Evolutionary conservation across 2,797 vertebrate species (phyloP), one percentile per base, ranked within the genome.

Genomic region (Catharus ustulatus): DNA sequence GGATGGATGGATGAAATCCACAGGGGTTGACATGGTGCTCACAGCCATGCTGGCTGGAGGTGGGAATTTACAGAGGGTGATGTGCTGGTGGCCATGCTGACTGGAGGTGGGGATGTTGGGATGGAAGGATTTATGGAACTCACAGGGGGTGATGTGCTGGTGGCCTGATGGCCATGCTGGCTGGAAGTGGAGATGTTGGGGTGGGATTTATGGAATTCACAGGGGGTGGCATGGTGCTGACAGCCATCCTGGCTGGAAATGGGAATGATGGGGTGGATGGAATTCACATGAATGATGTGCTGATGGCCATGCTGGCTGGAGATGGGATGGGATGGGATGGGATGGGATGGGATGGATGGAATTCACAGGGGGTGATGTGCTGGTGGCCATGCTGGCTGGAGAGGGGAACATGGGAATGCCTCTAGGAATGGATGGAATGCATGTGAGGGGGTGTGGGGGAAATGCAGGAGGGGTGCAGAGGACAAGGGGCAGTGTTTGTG

Each of bases 241-340:
- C 9, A 6, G 26, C 11, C 8, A 9, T 38, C 34, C 34, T 68
- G 24, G 6, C 8, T 2, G 98, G 99, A 98, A 98, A 98, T 99
- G 72, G 36, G 58, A 29, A n/a, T n/a, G n/a, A n/a, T n/a, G n/a
- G n/a, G n/a, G n/a, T n/a, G n/a, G n/a, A n/a, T 2, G 2, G 46
- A 17, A 43, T 62, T 42, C 40, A 15, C 6, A 11, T 8, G 15
- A 3, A 6, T 22, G 24, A 20, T 3, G 38, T 68, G 26, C 20
- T 68, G 20, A 4, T 9, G 6, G 26, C 11, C 8, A 9, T 38
- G 34, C 34, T 68, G 24, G 6, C 8, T 2, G 98, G 99, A 98
- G 98, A 98, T 99, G 72, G 36, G 58, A 29, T 43, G 38, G 74
- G 38, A 34, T 43, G n/a, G 36, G 1, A 40, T 2, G 2, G 46